Evolutionary conservation across 2,888 invertebrate genomes (phyloP), one percentile per base, ranked within the genome.

Genomic region (Chydorus sphaericus): DNA sequence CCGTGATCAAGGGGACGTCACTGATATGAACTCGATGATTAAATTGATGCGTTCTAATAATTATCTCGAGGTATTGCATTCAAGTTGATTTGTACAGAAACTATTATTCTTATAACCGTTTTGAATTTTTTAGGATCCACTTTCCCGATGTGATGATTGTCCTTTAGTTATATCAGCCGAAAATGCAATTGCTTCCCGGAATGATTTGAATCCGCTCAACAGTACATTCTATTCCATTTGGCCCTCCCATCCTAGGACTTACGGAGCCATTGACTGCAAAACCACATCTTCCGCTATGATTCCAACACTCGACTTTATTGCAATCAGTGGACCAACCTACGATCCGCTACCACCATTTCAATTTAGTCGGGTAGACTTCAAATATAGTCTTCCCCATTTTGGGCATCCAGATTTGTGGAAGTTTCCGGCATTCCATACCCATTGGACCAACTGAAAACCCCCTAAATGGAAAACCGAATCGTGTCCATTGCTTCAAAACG

Each of bases 401-500:
- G 85, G 84, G 2, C 81, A 85, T 10, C 86, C 88, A 0, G 83
- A 87, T 62, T 67, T 75, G 50, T 88, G 84, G 77, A 72, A 77
- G 50, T 89, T 87, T 66, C 71, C 75, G 31, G 75, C 79, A 2
- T 72, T 80, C 48, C 66, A 68, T 57, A 77, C 77, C 20, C 84
- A 39, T 7, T 39, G 39, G 39, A 16, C n/a, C 18, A 16, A 39
- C 16, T 39, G 20, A 39, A n/a, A n/a, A n/a, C n/a, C n/a, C n/a
- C n/a, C n/a, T n/a, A n/a, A n/a, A n/a, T n/a, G n/a, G n/a, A n/a
- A n/a, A n/a, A n/a, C n/a, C n/a, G n/a, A n/a, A n/a, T n/a, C n/a
- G n/a, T n/a, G n/a, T n/a, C n/a, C n/a, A n/a, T n/a, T n/a, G n/a
- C n/a, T n/a, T n/a, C n/a, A n/a, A n/a, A n/a, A n/a, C n/a, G n/a